Evolutionary conservation across 2,797 vertebrate species (phyloP), one percentile per base, ranked within the genome.

Genomic region (Lutra lutra): DNA sequence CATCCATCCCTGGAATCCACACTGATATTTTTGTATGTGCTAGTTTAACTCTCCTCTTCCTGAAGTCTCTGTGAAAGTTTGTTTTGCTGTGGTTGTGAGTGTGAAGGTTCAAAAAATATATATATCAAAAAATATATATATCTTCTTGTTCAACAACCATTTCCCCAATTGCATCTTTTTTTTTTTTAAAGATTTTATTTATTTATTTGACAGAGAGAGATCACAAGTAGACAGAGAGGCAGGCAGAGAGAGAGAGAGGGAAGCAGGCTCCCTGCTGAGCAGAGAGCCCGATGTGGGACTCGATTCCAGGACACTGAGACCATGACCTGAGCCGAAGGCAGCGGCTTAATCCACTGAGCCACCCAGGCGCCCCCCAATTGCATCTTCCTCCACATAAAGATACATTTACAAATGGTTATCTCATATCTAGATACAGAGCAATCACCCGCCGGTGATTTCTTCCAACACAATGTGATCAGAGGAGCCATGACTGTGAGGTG

Each of bases 401-500:
- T 73, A 1, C 21, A 62, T 48, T 35, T n/a, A 56, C 2, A 48
- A 40, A 87, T 84, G 38, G 3, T 14, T 32, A 27, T 46, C 32
- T 51, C 1, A 2, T 2, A 32, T 80, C 35, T 40, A 83, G 21
- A 40, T 0, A 58, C 1, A 56, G 13, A 60, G 4, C 4, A 17
- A 27, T 78, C 25, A 46, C 2, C 35, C n/a, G 5, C 5, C 23
- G 12, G 5, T 46, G 23, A 54, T 40, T 4, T 72, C 17, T 27
- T 21, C 40, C 58, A 11, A 1, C 3, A 83, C 1, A 3, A 0
- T n/a, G 1, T 62, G 32, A 56, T 12, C 4, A 35, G 51, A 80
- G 20, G 15, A 64, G 7, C 0, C 27, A 43, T 25, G 29, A 14
- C 1, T 7, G 1, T 12, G 0, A 5, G 11, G 17, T 35, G n/a